phyloP scores from a whole-genome alignment of 2,113 vertebrate species.

The Thryonomys swinderianus region DNA sequence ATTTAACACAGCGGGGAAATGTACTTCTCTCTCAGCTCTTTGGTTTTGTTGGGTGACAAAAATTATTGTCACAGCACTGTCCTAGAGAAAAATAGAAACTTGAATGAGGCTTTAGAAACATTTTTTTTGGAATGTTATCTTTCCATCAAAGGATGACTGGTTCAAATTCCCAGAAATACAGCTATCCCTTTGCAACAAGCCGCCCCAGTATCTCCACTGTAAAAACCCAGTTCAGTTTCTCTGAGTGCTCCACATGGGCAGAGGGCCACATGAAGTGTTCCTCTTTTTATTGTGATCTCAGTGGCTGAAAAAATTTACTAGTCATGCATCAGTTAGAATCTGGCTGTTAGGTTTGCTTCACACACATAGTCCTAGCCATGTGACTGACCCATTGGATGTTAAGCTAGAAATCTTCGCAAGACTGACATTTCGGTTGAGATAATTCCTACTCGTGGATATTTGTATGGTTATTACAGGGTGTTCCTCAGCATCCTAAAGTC shows the following conservation, averaged over 20 bases:
- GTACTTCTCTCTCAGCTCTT: neutral
- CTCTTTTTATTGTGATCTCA: neutral
- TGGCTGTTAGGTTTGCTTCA: neutral
- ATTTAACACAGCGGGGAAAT: neutral
- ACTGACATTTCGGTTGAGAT: neutral
- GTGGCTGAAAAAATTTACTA: neutral
- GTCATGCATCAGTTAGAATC: neutral
- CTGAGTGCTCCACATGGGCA: neutral
- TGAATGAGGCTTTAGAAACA: neutral
- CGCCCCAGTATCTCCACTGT: neutral
- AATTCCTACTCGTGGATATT: neutral
- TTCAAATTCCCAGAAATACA: neutral
- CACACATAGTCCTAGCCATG: too few species aligned
- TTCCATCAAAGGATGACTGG: neutral
- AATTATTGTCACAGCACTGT: neutral
- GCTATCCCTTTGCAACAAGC: neutral
- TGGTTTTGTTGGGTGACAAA: constrained; percentile 30
- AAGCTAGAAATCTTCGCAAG: neutral
- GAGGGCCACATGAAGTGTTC: neutral
- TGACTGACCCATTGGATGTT: neutral
- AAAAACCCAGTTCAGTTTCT: neutral
- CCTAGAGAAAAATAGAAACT: neutral
- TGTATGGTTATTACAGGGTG: neutral
- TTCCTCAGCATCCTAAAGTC: neutral
- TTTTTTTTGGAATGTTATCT: neutral